Evolutionary conservation across 2,888 invertebrate species (phyloP), one percentile per base, ranked within the genome.

Genomic region (Andrena praecox): DNA sequence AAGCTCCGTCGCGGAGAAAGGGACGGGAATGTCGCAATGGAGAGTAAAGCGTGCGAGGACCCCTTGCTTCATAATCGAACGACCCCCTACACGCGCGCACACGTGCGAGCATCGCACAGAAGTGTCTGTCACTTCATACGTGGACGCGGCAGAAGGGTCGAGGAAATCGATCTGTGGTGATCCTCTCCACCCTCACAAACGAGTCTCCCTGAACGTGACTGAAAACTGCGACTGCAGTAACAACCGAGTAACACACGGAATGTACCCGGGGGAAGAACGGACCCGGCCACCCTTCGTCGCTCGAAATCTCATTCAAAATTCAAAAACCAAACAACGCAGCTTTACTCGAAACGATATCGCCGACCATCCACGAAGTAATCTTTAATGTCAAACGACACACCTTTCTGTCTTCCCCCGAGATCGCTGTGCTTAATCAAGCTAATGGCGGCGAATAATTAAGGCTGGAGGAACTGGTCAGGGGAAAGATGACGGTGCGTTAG

Each of bases 341-440:
- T 16, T 16, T 42, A 16, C 12, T 42, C 42, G 42, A 42, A 42
- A 42, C 42, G 42, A 42, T 16, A 42, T 16, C 42, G 16, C 16
- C 42, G 42, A 16, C 12, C 16, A 42, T 0, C 42, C 42, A 16
- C 42, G 42, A 4, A 16, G 24, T 62, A 56, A 56, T 56, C 31
- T 27, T 75, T 54, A 54, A 82, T 63, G 60, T 60, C 50, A 80
- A 77, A 75, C 52, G 88, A 72, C 87, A 84, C 88, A 73, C 87
- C 88, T 84, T 63, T 64, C 24, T 33, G 50, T 56, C 54, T 29
- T 87, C 84, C 87, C 87, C 27, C 56, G 88, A 82, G 88, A 80
- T 84, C 74, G 68, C 66, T 77, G 74, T 73, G 66, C 78, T 86
- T 89, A 90, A 91, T 91, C 88, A 90, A 85, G 42, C 89, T 90